Evolutionary conservation across 1,140 invertebrate species (phyloP), one percentile per base, ranked within the genome.

Genomic region (Cardiocondyla obscurior): DNA sequence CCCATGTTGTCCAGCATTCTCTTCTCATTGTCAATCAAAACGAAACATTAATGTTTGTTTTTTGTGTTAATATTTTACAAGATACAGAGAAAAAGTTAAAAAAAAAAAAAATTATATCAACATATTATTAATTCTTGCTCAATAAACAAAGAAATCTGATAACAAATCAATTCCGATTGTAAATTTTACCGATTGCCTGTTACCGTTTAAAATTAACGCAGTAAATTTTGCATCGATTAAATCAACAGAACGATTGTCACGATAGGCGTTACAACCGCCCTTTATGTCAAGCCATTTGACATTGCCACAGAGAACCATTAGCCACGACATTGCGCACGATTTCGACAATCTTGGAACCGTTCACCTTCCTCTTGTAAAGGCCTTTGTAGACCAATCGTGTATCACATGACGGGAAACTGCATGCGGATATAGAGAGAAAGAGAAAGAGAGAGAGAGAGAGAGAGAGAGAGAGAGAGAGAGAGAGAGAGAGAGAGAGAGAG

Each of bases 311-410:
- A 64, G 65, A 36, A 22, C 69, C 42, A 53, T 73, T 81, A 81
- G 39, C 67, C 39, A 58, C 42, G 49, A 44, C 42, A 64, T 82
- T 46, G 44, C 42, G 53, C 14, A 49, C 57, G 85, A 73, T 72
- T 83, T 83, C 85, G 85, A 86, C 81, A 69, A 73, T 83, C 85
- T 87, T 86, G 85, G 51, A 8, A 39, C 81, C 64, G 84, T 87
- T 81, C 72, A 65, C 83, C 85, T 83, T 86, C 49, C 85, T 39
- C 58, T 58, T 49, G 58, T 53, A 86, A 86, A 83, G 81, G 85
- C 81, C 85, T 87, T 87, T 87, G 85, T 86, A 46, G 65, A 30
- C 51, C 74, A 76, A 85, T 85, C 60, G 28, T 39, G 42, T 85
- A 82, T 86, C 79, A 44, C 64, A 57, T 73, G 72, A 83, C 81